Base-by-base conservation (phyloP, 2,797 vertebrate species). In the Clarias pachynema region DNA sequence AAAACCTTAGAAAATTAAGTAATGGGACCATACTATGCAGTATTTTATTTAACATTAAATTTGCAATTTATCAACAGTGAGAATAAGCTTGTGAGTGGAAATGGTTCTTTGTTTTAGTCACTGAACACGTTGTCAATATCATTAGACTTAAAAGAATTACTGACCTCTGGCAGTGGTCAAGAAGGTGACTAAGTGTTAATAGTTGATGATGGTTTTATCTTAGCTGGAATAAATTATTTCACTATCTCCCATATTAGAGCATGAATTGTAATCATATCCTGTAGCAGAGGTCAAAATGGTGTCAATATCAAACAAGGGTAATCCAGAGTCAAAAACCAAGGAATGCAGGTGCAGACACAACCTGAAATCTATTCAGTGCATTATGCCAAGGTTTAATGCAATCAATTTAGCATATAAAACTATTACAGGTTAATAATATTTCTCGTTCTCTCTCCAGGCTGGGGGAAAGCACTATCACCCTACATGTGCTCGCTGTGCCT, bases 381-480 rank as follows among this genome's bases (percentile, higher is more conserved):
- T 75, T 10, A 57, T 75, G 26, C 9, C 29, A 14, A 34, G 53
- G 8, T 57, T 31, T 59, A 12, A 12, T 59, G 29, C 16, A 77
- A 12, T 14, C 26, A 31, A 34, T 34, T 59, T 59, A 57, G 29
- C 18, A 77, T 29, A 57, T 75, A 77, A 10, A 22, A 77, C 22
- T 77, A 59, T 34, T 34, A 77, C 53, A 59, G 53, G 53, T 59
- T 73, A 49, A 12, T 12, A 49, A 49, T 49, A 10, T 68, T 26
- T 34, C 18, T 79, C 20, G 62, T 34, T 60, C 5, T 85, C n/a
- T 84, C 53, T 69, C 44, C 89, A 99, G 98, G 98, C 98, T 53
- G 98, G 98, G 91, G 98, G 98, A 81, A 99, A 99, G 87, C 98
- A 98, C 90, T 99, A 99, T 93, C 98, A 99, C 89, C 98, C 98